Evolutionary conservation across 2,113 vertebrate species (phyloP), one percentile per base, ranked within the genome.

Genomic region (Todiramphus chloris): DNA sequence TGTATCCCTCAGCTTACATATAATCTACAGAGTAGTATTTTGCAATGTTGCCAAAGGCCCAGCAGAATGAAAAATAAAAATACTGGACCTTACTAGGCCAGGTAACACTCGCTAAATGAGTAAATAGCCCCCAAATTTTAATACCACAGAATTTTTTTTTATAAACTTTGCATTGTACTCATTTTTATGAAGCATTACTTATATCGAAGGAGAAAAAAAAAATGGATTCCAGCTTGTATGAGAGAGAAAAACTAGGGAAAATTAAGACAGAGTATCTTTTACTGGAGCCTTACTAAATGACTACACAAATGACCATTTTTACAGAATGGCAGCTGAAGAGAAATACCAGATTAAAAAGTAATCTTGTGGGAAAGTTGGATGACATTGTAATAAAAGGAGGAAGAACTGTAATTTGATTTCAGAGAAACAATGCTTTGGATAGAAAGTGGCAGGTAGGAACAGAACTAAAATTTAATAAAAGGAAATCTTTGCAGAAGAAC

Each of bases 221-320:
- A 3, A 43, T n/a, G 28, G 27, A 81, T 55, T 62, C 20, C 21
- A 44, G 25, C 19, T 67, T 55, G 21, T 11, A 44, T 10, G 21
- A 66, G n/a, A 20, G 60, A 53, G 20, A 58, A 77, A 67, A 83
- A 28, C 11, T 17, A 27, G 16, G 11, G 19, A 81, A 60, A 79
- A 79, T 64, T 25, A 27, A 46, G 23, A 7, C 10, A 39, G 20
- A 43, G 3, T 59, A 21, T 48, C 19, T 87, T 87, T 77, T 67
- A 55, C 5, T 58, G 31, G 30, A 75, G 6, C 6, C 75, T 69
- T 84, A 87, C 46, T 44, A 87, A 58, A 87, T 44, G 13, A 17
- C 17, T 50, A 27, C 14, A 55, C 0, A n/a, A 24, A 28, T 44
- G 13, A 62, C 14, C 0, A 0, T 78, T 16, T 75, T 81, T 67